Evolutionary conservation across 2,113 vertebrate species (phyloP).

Genomic region (Psittacara wagleri): DNA sequence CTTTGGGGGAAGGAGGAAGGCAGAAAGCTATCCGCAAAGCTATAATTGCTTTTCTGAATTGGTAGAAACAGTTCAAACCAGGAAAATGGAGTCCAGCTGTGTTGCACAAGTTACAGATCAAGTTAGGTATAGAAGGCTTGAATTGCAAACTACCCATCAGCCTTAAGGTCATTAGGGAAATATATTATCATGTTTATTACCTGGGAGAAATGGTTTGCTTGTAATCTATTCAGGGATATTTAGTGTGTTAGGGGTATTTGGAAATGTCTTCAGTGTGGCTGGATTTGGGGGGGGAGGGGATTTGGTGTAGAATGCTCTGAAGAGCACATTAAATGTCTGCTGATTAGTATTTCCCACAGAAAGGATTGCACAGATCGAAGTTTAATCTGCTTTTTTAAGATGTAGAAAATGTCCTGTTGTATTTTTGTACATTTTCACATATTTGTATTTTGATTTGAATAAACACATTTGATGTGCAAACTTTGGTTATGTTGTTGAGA

Average conservation of each 20-base stretch:
- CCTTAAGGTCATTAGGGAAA: not conserved
- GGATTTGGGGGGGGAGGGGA: not conserved
- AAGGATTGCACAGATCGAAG: not conserved
- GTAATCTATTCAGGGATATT: not conserved
- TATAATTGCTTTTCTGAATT: not conserved
- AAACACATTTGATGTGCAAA: constrained; percentile 37
- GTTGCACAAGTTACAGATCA: not conserved
- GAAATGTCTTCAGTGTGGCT: not conserved
- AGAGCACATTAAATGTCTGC: not conserved
- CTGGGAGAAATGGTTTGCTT: not conserved
- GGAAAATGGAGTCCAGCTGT: not conserved
- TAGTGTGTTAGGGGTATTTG: not conserved
- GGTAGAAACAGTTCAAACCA: not conserved
- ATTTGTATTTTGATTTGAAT: constrained; percentile 62
- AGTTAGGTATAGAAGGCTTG: not conserved
- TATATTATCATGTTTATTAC: not conserved
- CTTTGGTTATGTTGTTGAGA: not conserved
- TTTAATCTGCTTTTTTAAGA: constrained; percentile 22
- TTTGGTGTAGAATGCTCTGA: not conserved
- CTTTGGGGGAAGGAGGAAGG: not conserved
- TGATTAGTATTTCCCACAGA: not conserved
- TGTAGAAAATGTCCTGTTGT: constrained; percentile 54
- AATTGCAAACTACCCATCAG: not conserved
- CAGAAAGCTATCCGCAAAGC: not conserved
- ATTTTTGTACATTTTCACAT: constrained; percentile 62